Percentiles rank a stretch among this genome's conserved stretches.
Conservation (phyloP, 2,113 vertebrate species). For the Psilopsiagon aurifrons region DNA sequence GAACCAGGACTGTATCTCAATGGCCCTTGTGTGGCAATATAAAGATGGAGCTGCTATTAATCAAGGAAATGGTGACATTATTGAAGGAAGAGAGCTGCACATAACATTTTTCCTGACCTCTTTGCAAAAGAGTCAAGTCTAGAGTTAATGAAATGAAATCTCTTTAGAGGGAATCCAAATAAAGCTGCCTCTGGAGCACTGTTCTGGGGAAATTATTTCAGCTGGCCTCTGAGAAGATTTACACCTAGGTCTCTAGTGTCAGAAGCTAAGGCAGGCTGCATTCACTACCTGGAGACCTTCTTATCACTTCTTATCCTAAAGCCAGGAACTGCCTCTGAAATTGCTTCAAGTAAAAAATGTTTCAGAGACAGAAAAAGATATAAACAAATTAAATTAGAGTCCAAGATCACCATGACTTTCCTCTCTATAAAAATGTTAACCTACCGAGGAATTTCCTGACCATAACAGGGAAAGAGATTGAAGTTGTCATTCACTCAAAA, state of each 20-base stretch:
- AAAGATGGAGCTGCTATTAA: slow-evolving; percentile 62
- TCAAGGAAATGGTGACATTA: slow-evolving; percentile 63
- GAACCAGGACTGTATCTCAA: slow-evolving; percentile 20
- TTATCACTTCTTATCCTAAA: slow-evolving; percentile 56
- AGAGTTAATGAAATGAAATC: slow-evolving; percentile 73
- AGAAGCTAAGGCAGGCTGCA: slow-evolving; percentile 42
- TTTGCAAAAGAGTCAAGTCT: slow-evolving; percentile 62
- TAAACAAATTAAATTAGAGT: slow-evolving; percentile 43
- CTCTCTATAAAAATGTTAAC: slow-evolving; percentile 10
- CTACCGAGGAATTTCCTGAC: not conserved
- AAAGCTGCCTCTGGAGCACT: slow-evolving; percentile 35
- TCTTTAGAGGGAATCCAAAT: slow-evolving; percentile 51
- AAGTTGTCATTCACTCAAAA: not conserved
- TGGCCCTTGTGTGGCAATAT: slow-evolving; percentile 38
- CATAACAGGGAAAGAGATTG: not conserved
- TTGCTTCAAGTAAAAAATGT: slow-evolving; percentile 37
- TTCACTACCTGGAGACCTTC: slow-evolving; percentile 36
- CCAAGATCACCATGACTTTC: slow-evolving; percentile 11
- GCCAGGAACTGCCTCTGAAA: slow-evolving; percentile 34
- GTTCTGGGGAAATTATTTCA: slow-evolving; percentile 64
- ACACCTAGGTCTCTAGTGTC: slow-evolving; percentile 50
- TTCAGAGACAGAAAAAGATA: slow-evolving; percentile 32
- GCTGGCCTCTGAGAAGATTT: slow-evolving; percentile 64
- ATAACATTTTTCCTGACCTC: slow-evolving; percentile 62
- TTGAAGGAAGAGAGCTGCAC: slow-evolving; percentile 1